These are phyloP conservation scores for Labroides dimidiatus DNA, from an alignment of 2,797 vertebrate species.

Conservation along the genomic window DNA sequence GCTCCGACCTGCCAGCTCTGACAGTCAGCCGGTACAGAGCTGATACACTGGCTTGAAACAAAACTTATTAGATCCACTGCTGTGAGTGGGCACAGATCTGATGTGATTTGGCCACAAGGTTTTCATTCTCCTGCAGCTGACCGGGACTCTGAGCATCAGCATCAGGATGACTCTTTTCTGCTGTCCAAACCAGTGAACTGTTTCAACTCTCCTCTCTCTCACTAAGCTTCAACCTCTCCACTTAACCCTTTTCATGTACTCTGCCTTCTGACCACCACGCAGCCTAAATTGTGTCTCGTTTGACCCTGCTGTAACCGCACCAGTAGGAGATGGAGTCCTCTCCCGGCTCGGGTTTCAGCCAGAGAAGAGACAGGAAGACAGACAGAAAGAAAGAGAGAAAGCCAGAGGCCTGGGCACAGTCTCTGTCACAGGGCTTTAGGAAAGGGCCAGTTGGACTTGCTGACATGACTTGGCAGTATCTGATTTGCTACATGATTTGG, in stretches of 20 bases:
- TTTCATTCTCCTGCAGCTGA: constrained; percentile 13
- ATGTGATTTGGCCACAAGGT: background rate
- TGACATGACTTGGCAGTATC: constrained; percentile 65
- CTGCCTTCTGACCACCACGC: constrained; percentile 37
- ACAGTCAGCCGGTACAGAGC: too few species aligned
- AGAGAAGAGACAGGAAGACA: constrained; percentile 40
- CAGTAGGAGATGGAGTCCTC: constrained; percentile 44
- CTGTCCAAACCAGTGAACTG: constrained; percentile 34
- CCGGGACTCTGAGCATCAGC: constrained; percentile 22
- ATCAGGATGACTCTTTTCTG: constrained; percentile 24
- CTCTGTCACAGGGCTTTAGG: constrained; percentile 63
- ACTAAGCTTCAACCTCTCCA: constrained; percentile 42
- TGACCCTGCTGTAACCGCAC: constrained; percentile 42
- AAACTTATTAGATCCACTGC: too few species aligned
- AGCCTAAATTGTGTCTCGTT: constrained; percentile 41
- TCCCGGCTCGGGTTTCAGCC: constrained; percentile 34
- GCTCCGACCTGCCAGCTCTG: too few species aligned
- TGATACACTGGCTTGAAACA: too few species aligned
- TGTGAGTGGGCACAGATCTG: too few species aligned
- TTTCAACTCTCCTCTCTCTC: constrained; percentile 30
- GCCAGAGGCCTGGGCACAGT: constrained; percentile 48
- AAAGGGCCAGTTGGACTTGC: constrained; percentile 69
- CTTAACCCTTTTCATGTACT: constrained; percentile 58
- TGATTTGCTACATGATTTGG: constrained; percentile 72
- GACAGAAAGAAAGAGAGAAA: constrained; percentile 5